Percentiles rank a stretch among this genome's conserved stretches.
Conservation (phyloP, 2,797 vertebrate genomes). For the Mormyrops attenuatus region DNA sequence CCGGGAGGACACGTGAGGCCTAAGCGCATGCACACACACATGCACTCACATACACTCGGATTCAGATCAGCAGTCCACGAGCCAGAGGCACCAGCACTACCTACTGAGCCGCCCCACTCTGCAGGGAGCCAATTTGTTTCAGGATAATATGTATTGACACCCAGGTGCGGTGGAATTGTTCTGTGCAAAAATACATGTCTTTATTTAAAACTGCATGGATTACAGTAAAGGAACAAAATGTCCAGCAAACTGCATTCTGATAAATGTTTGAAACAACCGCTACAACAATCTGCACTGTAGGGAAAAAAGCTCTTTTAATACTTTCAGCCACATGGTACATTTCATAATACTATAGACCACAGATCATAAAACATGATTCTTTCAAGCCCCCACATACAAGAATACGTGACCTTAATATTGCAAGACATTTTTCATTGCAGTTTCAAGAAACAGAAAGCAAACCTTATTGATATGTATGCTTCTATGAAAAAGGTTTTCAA, state of each 20-base stretch:
- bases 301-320: not conserved
- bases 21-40: not conserved
- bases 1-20: not conserved
- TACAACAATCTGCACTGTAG: not conserved
- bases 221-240: not conserved
- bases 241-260: not conserved
- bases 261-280: not conserved
- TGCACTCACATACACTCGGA: not conserved
- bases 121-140: not conserved
- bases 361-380: not conserved
- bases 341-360: not conserved
- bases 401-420: not conserved
- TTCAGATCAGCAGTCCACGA: not conserved
- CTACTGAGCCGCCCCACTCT: not conserved
- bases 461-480: not conserved
- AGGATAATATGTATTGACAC: not conserved
- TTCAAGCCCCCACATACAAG: not conserved
- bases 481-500: constrained; percentile 4
- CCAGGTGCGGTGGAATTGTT: not conserved
- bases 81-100: not conserved
- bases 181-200: not conserved
- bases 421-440: not conserved
- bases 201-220: not conserved
- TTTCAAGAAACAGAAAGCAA: not conserved
- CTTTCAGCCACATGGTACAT: not conserved